Evolutionary conservation across 2,113 vertebrate species (phyloP).

Genomic region (Otolemur garnettii): DNA sequence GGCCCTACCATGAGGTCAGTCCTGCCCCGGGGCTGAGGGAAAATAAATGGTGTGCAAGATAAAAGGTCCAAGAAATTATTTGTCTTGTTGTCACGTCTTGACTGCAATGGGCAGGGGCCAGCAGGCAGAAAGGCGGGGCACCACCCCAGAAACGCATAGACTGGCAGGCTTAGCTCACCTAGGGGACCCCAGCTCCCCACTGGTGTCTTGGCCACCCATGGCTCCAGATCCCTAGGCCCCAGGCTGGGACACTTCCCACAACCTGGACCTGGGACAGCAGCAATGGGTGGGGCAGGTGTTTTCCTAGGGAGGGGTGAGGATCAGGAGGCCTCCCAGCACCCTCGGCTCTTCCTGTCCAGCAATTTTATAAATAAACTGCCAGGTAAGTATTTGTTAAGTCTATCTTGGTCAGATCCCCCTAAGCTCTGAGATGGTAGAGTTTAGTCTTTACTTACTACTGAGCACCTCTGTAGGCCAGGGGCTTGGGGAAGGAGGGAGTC

Average conservation of each 20-base stretch:
- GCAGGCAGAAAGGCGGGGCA: slow-evolving; percentile 63
- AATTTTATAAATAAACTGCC: neutral
- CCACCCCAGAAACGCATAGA: slow-evolving; percentile 38
- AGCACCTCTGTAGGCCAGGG: neutral
- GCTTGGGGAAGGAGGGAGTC: neutral
- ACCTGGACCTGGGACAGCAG: neutral
- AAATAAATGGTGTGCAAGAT: slow-evolving; percentile 90
- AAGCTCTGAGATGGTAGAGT: neutral
- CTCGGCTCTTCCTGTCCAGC: neutral
- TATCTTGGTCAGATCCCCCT: neutral
- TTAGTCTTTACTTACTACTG: neutral
- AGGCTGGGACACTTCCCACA: neutral
- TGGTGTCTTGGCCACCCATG: neutral
- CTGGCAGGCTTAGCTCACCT: slow-evolving; percentile 69
- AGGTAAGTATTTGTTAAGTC: neutral
- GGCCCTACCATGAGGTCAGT: slow-evolving; percentile 87
- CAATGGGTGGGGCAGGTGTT: neutral
- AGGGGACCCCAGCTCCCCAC: neutral
- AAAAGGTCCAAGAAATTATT: slow-evolving; percentile 89
- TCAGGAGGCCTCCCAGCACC: neutral
- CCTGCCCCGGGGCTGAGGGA: slow-evolving; percentile 87
- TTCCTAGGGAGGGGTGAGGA: neutral
- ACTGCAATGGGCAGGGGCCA: slow-evolving; percentile 83
- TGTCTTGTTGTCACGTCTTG: slow-evolving; percentile 86
- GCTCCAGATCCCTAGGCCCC: neutral